Percentiles rank a stretch among this genome's conserved stretches.
Conservation (phyloP, 2,797 vertebrate genomes). For the Sylvia borin region DNA sequence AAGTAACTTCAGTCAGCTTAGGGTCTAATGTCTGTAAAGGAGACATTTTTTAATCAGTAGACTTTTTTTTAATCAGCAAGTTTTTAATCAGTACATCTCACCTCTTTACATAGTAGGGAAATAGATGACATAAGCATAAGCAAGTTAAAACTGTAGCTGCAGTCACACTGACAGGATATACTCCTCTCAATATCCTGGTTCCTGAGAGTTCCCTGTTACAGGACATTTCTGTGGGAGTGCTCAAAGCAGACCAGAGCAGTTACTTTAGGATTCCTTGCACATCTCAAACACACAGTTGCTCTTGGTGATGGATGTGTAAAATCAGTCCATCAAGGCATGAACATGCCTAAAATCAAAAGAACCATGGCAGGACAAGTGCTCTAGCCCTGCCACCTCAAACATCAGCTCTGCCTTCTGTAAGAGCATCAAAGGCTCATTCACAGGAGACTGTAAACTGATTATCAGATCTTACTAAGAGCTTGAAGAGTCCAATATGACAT, state of each 20-base stretch:
- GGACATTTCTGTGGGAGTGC: neutral
- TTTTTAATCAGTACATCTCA: neutral
- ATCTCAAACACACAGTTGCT: neutral
- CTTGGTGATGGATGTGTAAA: neutral
- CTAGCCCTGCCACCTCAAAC: neutral
- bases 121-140: neutral
- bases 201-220: neutral
- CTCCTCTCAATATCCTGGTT: neutral
- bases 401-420: neutral
- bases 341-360: neutral
- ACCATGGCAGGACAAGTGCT: neutral
- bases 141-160: neutral
- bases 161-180: neutral
- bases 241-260: neutral
- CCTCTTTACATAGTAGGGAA: neutral
- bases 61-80: neutral
- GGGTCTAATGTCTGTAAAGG: fast-evolving
- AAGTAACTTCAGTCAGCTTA: neutral
- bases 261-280: neutral
- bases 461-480: neutral
- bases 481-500: neutral
- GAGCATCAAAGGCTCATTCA: neutral
- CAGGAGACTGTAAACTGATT: neutral
- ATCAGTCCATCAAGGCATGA: neutral
- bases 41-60: neutral